Conservation (phyloP, 2,797 vertebrate genomes). For the Tokudaia muenninki region DNA sequence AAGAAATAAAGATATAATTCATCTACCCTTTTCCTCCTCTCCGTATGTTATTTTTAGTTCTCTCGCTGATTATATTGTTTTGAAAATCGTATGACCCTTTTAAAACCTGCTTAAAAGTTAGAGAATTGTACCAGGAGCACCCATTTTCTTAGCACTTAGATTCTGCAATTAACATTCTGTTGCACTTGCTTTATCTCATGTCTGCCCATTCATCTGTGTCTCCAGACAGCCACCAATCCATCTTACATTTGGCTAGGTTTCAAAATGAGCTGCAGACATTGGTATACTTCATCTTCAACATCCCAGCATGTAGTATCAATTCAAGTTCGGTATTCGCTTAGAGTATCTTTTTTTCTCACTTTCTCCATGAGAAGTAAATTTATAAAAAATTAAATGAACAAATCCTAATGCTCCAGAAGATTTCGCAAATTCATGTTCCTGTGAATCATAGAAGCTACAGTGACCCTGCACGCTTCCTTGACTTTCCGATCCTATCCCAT, state of each 20-base stretch:
- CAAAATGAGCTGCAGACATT: neutral
- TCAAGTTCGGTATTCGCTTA: neutral
- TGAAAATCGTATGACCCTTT: neutral
- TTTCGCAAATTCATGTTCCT: neutral
- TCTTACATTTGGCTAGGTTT: neutral
- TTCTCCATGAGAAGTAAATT: neutral
- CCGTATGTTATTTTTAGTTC: neutral
- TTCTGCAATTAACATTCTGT: neutral
- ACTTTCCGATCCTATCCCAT: accelerated
- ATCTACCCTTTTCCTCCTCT: neutral
- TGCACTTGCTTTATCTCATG: neutral
- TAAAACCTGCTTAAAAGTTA: conserved; percentile 2
- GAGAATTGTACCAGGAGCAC: neutral
- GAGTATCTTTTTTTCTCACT: neutral
- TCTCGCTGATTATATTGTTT: neutral
- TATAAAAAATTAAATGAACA: neutral
- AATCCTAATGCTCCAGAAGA: neutral
- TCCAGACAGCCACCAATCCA: neutral
- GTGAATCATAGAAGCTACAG: neutral
- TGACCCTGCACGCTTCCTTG: neutral
- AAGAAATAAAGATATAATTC: conserved; percentile 29
- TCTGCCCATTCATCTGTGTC: neutral
- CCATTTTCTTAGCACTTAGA: neutral
- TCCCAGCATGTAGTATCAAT: neutral
- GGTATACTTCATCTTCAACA: neutral